Evolutionary conservation across 2,797 vertebrate genomes (phyloP).

Genomic region (Sardinella longiceps): DNA sequence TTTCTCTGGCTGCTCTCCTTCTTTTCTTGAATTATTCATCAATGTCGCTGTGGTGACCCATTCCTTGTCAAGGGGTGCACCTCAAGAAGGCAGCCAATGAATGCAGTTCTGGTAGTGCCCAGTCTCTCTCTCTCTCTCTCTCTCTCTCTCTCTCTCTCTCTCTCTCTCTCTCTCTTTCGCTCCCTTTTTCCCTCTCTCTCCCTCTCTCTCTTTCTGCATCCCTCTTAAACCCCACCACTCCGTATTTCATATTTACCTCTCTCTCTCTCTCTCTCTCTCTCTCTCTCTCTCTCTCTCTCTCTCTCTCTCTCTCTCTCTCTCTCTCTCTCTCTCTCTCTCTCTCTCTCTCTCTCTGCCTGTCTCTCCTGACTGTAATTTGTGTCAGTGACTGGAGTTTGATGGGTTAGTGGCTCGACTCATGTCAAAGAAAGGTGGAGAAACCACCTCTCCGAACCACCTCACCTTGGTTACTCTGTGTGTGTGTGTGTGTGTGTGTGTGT

Average conservation of each 20-base stretch:
- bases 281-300: conserved; percentile 66
- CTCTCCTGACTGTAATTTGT: conserved; percentile 80
- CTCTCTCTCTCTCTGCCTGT: conserved; percentile 71
- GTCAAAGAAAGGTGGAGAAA: conserved; percentile 68
- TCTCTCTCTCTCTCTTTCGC: conserved; percentile 59
- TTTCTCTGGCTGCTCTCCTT: conserved; percentile 58
- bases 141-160: conserved; percentile 68
- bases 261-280: conserved; percentile 67
- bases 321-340: conserved; percentile 65
- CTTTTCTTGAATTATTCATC: conserved; percentile 82
- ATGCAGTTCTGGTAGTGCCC: conserved; percentile 54
- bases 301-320: conserved; percentile 70
- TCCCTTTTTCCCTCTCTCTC: conserved; percentile 51
- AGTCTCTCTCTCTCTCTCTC: conserved; percentile 63
- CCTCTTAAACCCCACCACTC: too few relatives aligned
- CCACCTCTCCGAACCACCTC: neutral
- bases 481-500: conserved; percentile 46
- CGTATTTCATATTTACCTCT: conserved; percentile 42
- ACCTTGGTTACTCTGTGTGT: conserved; percentile 44
- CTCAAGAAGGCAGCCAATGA: conserved; percentile 49
- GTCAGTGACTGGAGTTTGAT: conserved; percentile 82
- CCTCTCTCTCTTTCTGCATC: conserved; percentile 63
- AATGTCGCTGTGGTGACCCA: conserved; percentile 81
- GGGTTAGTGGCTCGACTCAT: conserved; percentile 76
- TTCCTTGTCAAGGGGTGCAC: conserved; percentile 75